phyloP scores from a whole-genome alignment of 2,888 invertebrate species.

The Melanotus villosus region DNA sequence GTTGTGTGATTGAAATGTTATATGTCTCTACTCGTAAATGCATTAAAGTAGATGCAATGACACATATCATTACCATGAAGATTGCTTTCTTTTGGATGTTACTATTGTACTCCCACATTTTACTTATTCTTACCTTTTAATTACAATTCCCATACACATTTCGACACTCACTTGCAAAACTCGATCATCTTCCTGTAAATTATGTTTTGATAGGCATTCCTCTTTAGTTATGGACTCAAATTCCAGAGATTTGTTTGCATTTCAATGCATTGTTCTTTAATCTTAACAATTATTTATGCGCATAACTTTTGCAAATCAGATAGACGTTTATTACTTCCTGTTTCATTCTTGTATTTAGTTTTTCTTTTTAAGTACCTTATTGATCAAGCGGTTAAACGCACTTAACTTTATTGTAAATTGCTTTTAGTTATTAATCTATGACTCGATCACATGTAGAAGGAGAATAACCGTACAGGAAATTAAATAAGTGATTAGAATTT shows the following conservation, averaged over 20 bases:
- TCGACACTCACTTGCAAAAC: background rate
- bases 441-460: no score
- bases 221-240: background rate
- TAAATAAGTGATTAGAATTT: no score
- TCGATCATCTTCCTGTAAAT: background rate
- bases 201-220: conserved; percentile 1
- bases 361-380: background rate
- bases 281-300: conserved; percentile 17
- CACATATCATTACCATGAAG: conserved; percentile 20
- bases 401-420: no score
- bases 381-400: background rate
- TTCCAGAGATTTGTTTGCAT: conserved; percentile 16
- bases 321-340: conserved; percentile 7
- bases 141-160: background rate
- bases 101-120: background rate
- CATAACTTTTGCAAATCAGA: conserved; percentile 8
- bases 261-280: conserved; percentile 19
- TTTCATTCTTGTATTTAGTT: background rate
- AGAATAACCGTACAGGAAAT: no score
- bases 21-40: conserved; percentile 12
- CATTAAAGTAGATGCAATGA: background rate
- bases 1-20: conserved; percentile 20
- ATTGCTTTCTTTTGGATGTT: background rate
- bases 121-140: background rate
- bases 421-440: no score